Evolutionary conservation across 2,113 vertebrate species (phyloP).

Genomic region (Scolopax mira): DNA sequence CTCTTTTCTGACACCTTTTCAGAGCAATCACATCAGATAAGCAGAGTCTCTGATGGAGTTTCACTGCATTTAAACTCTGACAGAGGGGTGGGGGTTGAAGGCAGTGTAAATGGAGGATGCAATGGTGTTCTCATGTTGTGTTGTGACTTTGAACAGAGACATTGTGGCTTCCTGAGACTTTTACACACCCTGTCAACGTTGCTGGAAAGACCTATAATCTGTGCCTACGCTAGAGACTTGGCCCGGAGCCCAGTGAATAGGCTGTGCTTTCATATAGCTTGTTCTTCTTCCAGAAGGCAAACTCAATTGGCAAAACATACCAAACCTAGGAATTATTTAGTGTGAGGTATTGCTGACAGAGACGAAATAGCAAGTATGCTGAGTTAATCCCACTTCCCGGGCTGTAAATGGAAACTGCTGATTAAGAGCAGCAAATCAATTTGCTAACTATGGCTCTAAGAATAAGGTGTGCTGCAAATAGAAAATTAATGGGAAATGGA

Average conservation of each 20-base stretch:
- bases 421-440: slow-evolving; percentile 42
- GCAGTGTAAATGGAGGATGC: neutral
- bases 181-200: neutral
- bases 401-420: slow-evolving; percentile 34
- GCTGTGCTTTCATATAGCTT: neutral
- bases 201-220: neutral
- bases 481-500: slow-evolving; percentile 39
- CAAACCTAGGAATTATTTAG: neutral
- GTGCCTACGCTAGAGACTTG: neutral
- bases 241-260: neutral
- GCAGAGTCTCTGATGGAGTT: neutral
- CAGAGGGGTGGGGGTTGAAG: neutral
- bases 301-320: neutral
- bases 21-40: neutral
- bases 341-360: neutral
- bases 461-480: slow-evolving; percentile 40
- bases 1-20: neutral
- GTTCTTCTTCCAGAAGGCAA: slow-evolving; percentile 3
- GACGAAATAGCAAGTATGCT: neutral
- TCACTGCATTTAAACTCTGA: neutral
- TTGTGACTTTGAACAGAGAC: neutral
- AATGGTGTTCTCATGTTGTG: neutral
- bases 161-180: neutral
- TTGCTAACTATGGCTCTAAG: slow-evolving; percentile 37
- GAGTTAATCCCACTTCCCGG: slow-evolving; percentile 27